These are phyloP conservation scores for Drosophila miranda DNA, from an alignment of 1,140 invertebrate species.

Conservation along the genomic window DNA sequence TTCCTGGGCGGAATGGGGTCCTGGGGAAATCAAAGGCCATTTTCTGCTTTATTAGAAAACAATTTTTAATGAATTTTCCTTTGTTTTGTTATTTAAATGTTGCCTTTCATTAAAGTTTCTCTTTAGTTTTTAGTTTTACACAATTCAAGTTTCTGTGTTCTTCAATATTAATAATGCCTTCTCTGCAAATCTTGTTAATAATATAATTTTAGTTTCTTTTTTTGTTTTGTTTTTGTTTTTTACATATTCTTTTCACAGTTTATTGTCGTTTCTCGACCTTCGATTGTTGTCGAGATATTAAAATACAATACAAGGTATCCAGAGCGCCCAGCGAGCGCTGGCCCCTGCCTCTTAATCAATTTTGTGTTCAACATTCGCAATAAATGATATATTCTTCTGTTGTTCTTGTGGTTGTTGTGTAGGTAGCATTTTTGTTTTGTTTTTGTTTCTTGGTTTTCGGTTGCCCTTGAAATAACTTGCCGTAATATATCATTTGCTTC, in stretches of 20 bases:
- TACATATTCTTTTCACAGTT: slow-evolving; percentile 82
- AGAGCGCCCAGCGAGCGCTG: slow-evolving; percentile 54
- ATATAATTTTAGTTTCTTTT: slow-evolving; percentile 69
- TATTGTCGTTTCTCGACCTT: slow-evolving; percentile 83
- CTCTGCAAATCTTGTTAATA: slow-evolving; percentile 62
- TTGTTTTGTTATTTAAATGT: slow-evolving; percentile 69
- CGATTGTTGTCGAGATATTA: slow-evolving; percentile 82
- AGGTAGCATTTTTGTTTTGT: slow-evolving; percentile 52
- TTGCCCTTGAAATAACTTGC: slow-evolving; percentile 67
- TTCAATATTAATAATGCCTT: slow-evolving; percentile 66
- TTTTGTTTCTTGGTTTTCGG: slow-evolving; percentile 24
- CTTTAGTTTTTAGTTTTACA: slow-evolving; percentile 65
- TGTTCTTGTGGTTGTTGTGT: slow-evolving; percentile 56
- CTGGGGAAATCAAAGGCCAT: slow-evolving; percentile 31
- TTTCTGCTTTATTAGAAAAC: slow-evolving; percentile 79
- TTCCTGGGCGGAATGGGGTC: neutral
- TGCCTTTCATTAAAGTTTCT: slow-evolving; percentile 62
- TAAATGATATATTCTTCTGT: slow-evolving; percentile 72
- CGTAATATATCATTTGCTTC: slow-evolving; percentile 70
- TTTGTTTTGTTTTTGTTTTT: slow-evolving; percentile 58
- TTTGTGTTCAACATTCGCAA: slow-evolving; percentile 65
- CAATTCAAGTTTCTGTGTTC: slow-evolving; percentile 67
- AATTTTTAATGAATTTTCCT: slow-evolving; percentile 79
- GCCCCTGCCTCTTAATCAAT: slow-evolving; percentile 33
- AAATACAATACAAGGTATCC: slow-evolving; percentile 75